Evolutionary conservation across 1,140 invertebrate species (phyloP), one percentile per base, ranked within the genome.

Genomic region (Asobara japonica): DNA sequence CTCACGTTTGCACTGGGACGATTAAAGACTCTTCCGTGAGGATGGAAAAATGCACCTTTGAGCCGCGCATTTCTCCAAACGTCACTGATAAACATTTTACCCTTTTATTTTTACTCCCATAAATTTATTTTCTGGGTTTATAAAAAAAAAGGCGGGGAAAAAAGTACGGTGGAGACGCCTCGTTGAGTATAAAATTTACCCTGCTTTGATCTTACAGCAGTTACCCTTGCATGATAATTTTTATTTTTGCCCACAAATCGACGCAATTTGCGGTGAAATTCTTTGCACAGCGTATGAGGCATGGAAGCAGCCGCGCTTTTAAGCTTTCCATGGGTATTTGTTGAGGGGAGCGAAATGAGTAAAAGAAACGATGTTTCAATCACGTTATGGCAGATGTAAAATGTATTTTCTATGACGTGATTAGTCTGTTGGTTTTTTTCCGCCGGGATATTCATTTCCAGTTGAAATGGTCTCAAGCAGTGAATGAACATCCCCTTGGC

Each of bases 221-320:
- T 69, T 61, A 60, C 51, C 30, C 27, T 33, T 16, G 51, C 51
- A 61, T 61, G 67, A 69, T 69, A 61, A 61, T 62, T 62, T 62
- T 69, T 69, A 36, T 69, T 68, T n/a, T 62, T 45, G 31, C 56
- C 10, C 62, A 69, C 51, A 69, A 69, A 69, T 69, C 67, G 67
- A 36, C 56, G 51, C 56, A 69, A 69, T 69, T 69, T 69, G 31
- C 33, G 30, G 51, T 69, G 25, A 69, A 69, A 36, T 38, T 33
- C 31, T 61, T 56, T 56, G 22, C 51, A 56, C 51, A 56, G 51
- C 38, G 20, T 30, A 20, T 31, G 29, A 31, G 5, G 4, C 31
- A 56, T 31, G 20, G n/a, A 31, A 18, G 27, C 22, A 56, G 51
- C 7, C 22, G 22, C 51, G 22, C 51, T 56, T 56, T 27, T 56